Percentiles rank a stretch among this genome's conserved stretches.
Conservation (phyloP, 1,140 invertebrate species). For the Leptonema lineaticorne region DNA sequence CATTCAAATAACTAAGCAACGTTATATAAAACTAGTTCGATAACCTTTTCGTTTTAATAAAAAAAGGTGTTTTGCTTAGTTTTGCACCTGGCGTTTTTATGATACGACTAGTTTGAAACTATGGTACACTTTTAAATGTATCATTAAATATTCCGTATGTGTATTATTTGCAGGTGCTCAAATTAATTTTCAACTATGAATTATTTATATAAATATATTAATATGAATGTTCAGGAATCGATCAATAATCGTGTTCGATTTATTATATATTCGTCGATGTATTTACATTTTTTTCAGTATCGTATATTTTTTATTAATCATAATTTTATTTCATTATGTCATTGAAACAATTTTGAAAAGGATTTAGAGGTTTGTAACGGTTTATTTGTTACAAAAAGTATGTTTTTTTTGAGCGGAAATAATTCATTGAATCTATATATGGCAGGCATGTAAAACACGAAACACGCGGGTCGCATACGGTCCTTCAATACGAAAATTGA, state of each 20-base stretch:
- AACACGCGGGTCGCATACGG: too few species aligned
- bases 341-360: not conserved
- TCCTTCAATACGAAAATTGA: too few species aligned
- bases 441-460: too few species aligned
- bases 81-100: not conserved
- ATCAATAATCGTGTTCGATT: not conserved
- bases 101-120: not conserved
- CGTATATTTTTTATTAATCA: not conserved
- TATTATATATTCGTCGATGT: not conserved
- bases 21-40: not conserved
- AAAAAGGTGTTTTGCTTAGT: not conserved
- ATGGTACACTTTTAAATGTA: not conserved
- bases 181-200: constrained; percentile 7
- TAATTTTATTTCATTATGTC: not conserved
- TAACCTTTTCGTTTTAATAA: not conserved
- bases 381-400: too few species aligned
- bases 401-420: too few species aligned
- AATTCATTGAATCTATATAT: too few species aligned
- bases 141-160: too few species aligned
- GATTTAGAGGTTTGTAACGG: not conserved
- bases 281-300: not conserved
- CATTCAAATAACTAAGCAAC: too few species aligned
- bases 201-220: not conserved
- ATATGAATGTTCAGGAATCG: not conserved
- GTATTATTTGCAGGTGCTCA: constrained; percentile 12